Percentiles rank a stretch among this genome's conserved stretches.
These are phyloP conservation scores for Euphydryas editha DNA, from an alignment of 2,888 invertebrate species.

Conservation along the genomic window DNA sequence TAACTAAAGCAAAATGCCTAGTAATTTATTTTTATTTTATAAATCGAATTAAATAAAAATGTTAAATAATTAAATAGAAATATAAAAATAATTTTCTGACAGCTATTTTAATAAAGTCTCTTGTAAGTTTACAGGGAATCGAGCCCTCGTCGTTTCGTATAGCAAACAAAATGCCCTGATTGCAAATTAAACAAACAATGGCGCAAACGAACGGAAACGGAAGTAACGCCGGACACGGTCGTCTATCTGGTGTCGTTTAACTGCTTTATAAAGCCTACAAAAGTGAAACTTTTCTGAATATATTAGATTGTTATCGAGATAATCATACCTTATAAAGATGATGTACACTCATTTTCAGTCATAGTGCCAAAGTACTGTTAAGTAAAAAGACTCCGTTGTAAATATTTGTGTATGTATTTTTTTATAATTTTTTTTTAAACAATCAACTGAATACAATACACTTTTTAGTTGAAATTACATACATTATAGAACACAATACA, in stretches of 20 bases:
- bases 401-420: no score
- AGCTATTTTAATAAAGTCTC: background rate
- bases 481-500: no score
- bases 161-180: constrained; percentile 47
- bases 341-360: no score
- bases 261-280: constrained; percentile 18
- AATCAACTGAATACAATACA: no score
- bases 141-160: constrained; percentile 20
- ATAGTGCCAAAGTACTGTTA: no score
- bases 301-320: background rate
- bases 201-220: constrained; percentile 52
- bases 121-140: constrained; percentile 18
- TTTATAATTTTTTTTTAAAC: no score
- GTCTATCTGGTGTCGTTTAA: constrained; percentile 38
- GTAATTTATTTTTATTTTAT: no score
- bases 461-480: no score
- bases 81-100: no score
- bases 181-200: constrained; percentile 63
- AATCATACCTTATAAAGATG: background rate
- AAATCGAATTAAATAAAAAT: no score
- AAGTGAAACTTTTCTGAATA: constrained; percentile 3
- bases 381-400: no score
- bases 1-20: background rate
- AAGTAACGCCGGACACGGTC: constrained; percentile 37
- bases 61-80: no score